These are phyloP conservation scores for Lepetodrilus schrolli DNA, from an alignment of 2,888 invertebrate genomes.

Conservation along the genomic window DNA sequence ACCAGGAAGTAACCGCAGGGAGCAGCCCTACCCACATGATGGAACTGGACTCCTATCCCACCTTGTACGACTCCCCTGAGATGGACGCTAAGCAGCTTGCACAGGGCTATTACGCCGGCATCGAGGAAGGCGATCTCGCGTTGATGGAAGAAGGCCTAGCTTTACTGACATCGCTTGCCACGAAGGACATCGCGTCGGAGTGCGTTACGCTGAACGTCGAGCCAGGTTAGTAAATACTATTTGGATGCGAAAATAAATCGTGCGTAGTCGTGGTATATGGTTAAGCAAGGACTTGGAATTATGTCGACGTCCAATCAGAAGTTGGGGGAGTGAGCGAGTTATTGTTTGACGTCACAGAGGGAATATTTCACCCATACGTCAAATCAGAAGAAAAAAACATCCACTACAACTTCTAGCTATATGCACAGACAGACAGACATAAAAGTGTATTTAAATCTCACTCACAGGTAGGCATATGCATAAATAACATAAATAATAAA, in stretches of 20 bases:
- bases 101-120: background rate
- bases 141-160: background rate
- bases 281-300: background rate
- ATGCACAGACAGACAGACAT: too few relatives aligned
- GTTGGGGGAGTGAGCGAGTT: too few relatives aligned
- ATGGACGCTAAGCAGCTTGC: background rate
- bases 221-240: background rate
- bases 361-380: too few relatives aligned
- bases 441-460: too few relatives aligned
- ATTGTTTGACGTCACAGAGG: too few relatives aligned
- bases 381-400: too few relatives aligned
- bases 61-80: conserved; percentile 1
- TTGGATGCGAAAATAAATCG: background rate
- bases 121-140: background rate
- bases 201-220: background rate
- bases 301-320: background rate
- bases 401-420: too few relatives aligned
- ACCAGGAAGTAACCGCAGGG: conserved; percentile 35
- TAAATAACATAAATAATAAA: too few relatives aligned
- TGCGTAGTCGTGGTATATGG: background rate
- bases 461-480: too few relatives aligned
- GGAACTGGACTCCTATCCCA: conserved; percentile 35
- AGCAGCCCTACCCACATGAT: conserved; percentile 40
- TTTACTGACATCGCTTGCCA: background rate
- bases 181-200: conserved; percentile 15